Conservation (phyloP, 2,797 vertebrate species). For the Phoeniculus purpureus region DNA sequence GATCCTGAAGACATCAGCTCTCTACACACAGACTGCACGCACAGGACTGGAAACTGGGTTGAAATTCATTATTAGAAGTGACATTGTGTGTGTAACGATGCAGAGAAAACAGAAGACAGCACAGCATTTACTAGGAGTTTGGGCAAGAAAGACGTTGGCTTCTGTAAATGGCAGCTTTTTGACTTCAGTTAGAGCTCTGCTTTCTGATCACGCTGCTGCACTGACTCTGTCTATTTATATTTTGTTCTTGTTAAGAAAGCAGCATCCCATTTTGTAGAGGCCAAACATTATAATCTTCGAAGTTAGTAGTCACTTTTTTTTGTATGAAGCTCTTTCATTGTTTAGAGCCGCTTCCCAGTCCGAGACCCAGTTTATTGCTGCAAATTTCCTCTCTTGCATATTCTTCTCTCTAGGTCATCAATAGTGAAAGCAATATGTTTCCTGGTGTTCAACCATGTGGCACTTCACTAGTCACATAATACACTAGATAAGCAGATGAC, state of each 20-base stretch:
- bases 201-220: neutral
- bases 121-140: neutral
- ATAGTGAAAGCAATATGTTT: constrained; percentile 73
- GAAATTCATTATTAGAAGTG: neutral
- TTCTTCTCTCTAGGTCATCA: constrained; percentile 70
- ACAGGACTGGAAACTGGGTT: neutral
- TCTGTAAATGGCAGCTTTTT: neutral
- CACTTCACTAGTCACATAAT: constrained; percentile 69
- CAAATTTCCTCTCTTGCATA: constrained; percentile 71
- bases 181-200: neutral
- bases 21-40: rapidly evolving
- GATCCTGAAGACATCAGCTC: neutral
- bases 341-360: constrained; percentile 32
- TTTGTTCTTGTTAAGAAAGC: neutral
- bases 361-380: constrained; percentile 40
- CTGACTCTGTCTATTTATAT: neutral
- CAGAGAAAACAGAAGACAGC: neutral
- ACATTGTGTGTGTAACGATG: neutral
- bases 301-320: constrained; percentile 8
- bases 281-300: neutral
- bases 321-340: constrained; percentile 18
- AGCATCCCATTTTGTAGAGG: neutral
- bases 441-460: constrained; percentile 72
- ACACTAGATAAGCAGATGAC: constrained; percentile 67
- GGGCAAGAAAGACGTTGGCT: neutral